Evolutionary conservation across 2,888 invertebrate genomes (phyloP).

Genomic region (Antheraea yamamai): DNA sequence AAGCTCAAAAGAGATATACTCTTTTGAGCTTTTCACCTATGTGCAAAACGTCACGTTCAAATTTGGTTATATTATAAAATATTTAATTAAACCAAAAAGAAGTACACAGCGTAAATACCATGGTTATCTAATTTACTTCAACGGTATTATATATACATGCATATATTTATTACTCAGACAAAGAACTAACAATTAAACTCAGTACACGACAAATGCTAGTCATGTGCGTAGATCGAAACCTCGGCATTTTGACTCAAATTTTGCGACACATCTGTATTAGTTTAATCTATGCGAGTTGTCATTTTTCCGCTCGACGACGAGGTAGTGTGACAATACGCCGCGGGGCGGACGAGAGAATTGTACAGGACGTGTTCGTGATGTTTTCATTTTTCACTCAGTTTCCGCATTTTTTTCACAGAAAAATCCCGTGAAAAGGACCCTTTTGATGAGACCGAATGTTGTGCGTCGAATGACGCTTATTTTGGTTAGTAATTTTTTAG

Average conservation of each 20-base stretch:
- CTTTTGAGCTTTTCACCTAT: no score
- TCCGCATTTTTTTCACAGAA: slow-evolving; percentile 50
- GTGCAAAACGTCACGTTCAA: no score
- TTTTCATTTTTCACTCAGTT: slow-evolving; percentile 76
- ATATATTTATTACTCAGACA: no score
- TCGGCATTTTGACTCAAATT: neutral
- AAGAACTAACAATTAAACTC: no score
- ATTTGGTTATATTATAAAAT: no score
- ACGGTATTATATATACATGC: no score
- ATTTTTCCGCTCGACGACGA: slow-evolving; percentile 64
- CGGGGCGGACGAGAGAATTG: slow-evolving; percentile 31
- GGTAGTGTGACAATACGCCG: slow-evolving; percentile 68
- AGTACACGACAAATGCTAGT: no score
- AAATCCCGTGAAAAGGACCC: slow-evolving; percentile 46
- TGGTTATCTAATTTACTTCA: no score
- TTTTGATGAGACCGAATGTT: slow-evolving; percentile 46
- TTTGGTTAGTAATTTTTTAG: slow-evolving; percentile 34
- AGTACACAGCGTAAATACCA: no score
- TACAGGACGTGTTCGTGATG: slow-evolving; percentile 59
- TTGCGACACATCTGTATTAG: slow-evolving; percentile 23
- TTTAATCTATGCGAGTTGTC: slow-evolving; percentile 55
- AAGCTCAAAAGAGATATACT: no score
- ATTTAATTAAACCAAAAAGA: no score
- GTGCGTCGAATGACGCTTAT: slow-evolving; percentile 30
- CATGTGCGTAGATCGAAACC: no score